Base-by-base conservation (phyloP, 2,797 vertebrate species). In the Yasuhikotakia modesta region DNA sequence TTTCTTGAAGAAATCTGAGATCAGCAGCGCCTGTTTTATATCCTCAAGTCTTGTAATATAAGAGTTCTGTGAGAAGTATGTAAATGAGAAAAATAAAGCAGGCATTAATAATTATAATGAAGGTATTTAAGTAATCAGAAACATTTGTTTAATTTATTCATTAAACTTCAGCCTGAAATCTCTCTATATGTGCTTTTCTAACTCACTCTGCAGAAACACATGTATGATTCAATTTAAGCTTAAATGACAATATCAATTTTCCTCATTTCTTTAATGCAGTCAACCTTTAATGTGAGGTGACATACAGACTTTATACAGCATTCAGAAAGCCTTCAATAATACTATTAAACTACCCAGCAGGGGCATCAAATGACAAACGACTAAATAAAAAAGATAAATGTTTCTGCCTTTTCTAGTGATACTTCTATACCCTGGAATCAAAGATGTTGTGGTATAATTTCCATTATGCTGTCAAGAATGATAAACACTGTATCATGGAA, bases 1-100 rank as follows among this genome's bases (percentile, higher is more conserved):
- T 76, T 78, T 91, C 83, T 90, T 94, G 87, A 99, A 99, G 92
- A 99, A 99, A 77, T 94, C 92, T 0, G 98, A 99, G 79, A 84
- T 91, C 80, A 94, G 93, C 82, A 99, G 91, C 68, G 95, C 91
- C 81, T 91, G 88, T 85, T 85, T 93, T 87, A 99, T 96, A 86
- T 96, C 94, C 76, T 87, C 90, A 88, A 99, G 94, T 81, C 95
- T 94, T 76, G 82, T 92, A 91, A 96, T 90, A 89, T 99, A 99
- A 82, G 93, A 94, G 87, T 88, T 93, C 98, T 99, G 87, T 52
- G 35, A 81, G 75, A 80, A 75, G 75, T 45, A 50, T 75, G 70
- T 67, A 27, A 69, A 48, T 21, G 10, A 17, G 19, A 69, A 71
- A 75, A 66, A 69, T 63, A 76, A 60, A 6, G 19, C 24, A 35